These are phyloP conservation scores for Pogoniulus pusillus DNA, from an alignment of 2,797 vertebrate genomes.

Conservation along the genomic window DNA sequence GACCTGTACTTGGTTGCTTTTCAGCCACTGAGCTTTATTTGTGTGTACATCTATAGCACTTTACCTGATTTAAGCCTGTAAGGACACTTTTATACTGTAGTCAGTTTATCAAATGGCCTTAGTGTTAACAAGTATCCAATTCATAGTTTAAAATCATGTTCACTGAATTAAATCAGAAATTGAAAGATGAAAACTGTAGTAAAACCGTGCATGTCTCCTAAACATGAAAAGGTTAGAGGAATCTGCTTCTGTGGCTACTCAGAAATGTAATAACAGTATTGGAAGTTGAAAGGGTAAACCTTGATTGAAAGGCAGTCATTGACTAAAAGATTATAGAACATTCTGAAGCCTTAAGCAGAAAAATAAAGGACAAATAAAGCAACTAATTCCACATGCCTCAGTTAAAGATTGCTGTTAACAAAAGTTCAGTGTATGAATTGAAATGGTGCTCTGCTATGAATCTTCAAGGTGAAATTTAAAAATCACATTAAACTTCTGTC, in stretches of 20 bases:
- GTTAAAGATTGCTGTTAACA: neutral
- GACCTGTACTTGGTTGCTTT: neutral
- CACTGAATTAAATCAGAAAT: neutral
- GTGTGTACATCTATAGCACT: neutral
- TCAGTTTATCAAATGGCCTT: neutral
- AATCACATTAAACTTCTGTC: neutral
- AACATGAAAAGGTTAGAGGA: neutral
- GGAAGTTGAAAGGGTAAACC: neutral
- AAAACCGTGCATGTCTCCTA: neutral
- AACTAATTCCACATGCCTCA: neutral
- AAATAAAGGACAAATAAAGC: neutral
- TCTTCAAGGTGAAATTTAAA: neutral
- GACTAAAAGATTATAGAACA: neutral
- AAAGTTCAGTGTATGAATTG: neutral
- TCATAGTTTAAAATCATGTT: fast-evolving
- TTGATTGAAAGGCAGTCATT: neutral
- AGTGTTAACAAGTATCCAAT: neutral
- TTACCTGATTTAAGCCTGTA: neutral
- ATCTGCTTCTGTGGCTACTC: neutral
- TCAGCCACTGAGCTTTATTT: neutral
- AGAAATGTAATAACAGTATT: neutral
- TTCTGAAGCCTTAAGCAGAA: neutral
- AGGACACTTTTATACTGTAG: neutral
- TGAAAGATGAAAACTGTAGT: neutral
- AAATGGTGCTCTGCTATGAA: neutral